These are phyloP conservation scores for Deilephila elpenor DNA, from an alignment of 2,888 invertebrate species.

Conservation along the genomic window DNA sequence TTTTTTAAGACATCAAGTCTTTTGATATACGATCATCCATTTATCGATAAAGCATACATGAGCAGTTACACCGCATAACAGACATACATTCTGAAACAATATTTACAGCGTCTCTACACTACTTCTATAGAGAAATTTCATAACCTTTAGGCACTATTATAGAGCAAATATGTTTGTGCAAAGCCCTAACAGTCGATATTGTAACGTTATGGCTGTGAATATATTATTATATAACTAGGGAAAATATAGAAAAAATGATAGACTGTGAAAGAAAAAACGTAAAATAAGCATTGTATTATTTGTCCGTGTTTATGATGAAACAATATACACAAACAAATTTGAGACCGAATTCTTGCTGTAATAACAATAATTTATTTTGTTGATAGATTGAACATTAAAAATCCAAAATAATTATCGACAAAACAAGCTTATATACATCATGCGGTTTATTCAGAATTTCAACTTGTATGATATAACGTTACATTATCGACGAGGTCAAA, in stretches of 20 bases:
- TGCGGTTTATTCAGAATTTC: too few species aligned
- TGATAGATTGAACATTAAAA: too few species aligned
- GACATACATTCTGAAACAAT: conserved; percentile 34
- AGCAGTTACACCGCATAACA: conserved; percentile 37
- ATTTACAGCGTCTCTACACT: conserved; percentile 27
- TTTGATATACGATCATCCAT: background rate
- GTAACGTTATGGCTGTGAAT: background rate
- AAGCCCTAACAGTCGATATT: conserved; percentile 5
- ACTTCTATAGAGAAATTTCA: conserved; percentile 12
- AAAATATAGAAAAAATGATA: background rate
- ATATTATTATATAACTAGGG: too few species aligned
- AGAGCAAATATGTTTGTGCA: conserved; percentile 12
- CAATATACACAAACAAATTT: too few species aligned
- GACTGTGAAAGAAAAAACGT: background rate
- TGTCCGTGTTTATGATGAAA: too few species aligned
- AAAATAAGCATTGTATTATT: too few species aligned
- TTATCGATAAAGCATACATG: conserved; percentile 3
- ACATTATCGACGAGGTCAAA: conserved; percentile 18
- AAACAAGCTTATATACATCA: background rate
- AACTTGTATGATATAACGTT: background rate
- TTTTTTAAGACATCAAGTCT: background rate
- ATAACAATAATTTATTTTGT: too few species aligned
- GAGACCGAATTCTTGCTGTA: too few species aligned
- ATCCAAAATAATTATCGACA: too few species aligned
- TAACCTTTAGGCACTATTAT: conserved; percentile 3